Base-by-base conservation (phyloP, 2,797 vertebrate species). In the Gymnocypris eckloni region DNA sequence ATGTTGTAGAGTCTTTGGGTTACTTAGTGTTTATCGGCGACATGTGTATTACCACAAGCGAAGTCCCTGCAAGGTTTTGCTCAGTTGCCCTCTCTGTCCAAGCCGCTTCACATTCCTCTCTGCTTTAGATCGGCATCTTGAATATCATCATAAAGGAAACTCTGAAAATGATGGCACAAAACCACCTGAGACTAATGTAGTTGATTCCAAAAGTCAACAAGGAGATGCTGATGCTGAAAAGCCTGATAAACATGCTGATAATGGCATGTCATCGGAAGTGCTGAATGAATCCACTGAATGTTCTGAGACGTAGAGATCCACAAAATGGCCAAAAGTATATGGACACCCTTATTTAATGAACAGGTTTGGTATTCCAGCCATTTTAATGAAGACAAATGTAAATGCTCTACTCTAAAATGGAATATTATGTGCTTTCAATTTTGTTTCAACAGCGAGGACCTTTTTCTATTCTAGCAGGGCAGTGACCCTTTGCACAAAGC, bases 31-130 rank as follows among this genome's bases (percentile, higher is more conserved):
- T 81, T 96, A 94, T 91, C 94, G 95, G 81, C 91, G 95, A 15
- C 96, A 96, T 84, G 91, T 95, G 79, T 93, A 93, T 8, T 95
- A 95, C 86, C 96, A 96, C 89, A 95, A 94, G 90, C 94, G 93
- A 79, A 92, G 95, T 89, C 92, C 93, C 9, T 52, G 82, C 72
- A 92, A 79, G 37, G 81, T 86, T 50, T 81, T 89, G 69, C 87
- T 91, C n/a, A 94, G 92, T 39, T 94, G 92, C 86, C 90, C 93
- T 20, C 89, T 64, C 45, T 95, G 93, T 91, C 93, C 94, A 75
- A 89, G 93, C 88, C 91, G 92, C 50, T 95, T 95, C 66, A 93
- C 83, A 77, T 93, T 93, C 83, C 86, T 84, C 4, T 93, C 93
- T 70, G 92, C 93, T 64, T 91, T 95, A 78, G 87, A 92, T 66